phyloP scores from a whole-genome alignment of 2,113 vertebrate genomes.

The Platysteira castanea region DNA sequence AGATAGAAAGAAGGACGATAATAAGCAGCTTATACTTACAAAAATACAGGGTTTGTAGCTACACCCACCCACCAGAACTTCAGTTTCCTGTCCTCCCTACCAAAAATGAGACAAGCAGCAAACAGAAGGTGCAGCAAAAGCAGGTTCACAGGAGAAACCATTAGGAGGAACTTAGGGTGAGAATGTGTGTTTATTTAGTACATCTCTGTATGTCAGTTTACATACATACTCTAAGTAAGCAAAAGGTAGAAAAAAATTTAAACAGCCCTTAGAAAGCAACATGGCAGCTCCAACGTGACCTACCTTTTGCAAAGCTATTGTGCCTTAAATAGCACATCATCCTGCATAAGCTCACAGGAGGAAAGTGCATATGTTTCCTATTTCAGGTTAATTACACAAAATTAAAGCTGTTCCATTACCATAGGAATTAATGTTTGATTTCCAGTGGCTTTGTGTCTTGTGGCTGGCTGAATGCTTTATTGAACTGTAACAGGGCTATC shows the following conservation, averaged over 20 bases:
- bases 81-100: not conserved
- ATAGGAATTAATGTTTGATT: not conserved
- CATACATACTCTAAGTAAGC: not conserved
- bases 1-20: not conserved
- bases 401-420: not conserved
- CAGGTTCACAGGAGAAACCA: not conserved
- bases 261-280: not conserved
- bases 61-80: not conserved
- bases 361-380: not conserved
- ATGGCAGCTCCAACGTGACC: not conserved
- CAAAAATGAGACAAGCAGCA: not conserved
- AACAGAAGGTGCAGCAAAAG: not conserved
- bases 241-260: not conserved
- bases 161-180: not conserved
- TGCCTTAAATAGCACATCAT: not conserved
- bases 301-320: not conserved
- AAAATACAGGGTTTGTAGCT: not conserved
- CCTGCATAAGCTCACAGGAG: not conserved
- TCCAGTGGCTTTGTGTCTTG: not conserved
- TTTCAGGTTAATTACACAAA: slow-evolving; percentile 3
- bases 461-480: not conserved
- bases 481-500: not conserved
- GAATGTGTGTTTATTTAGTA: not conserved
- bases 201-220: not conserved
- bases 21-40: not conserved